Percentiles rank a stretch among this genome's conserved stretches.
phyloP scores from a whole-genome alignment of 1,140 invertebrate genomes.

The Scaptomyza hsui region DNA sequence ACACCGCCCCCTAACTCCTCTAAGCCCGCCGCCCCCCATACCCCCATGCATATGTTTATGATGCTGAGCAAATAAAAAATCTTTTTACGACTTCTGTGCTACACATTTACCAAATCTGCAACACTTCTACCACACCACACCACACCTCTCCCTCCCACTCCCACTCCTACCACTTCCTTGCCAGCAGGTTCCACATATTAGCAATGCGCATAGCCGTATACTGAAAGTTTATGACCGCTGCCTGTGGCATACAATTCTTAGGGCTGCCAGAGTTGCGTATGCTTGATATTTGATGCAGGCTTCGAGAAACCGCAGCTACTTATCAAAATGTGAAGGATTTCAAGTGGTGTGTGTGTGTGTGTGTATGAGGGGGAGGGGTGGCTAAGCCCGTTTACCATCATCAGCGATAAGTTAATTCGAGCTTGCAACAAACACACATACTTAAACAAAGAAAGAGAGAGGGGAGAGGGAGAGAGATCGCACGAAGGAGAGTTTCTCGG shows the following conservation, averaged over 20 bases:
- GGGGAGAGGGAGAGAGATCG: neutral
- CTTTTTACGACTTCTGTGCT: conserved; percentile 65
- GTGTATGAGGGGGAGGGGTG: too few species aligned
- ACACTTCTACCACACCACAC: conserved; percentile 1
- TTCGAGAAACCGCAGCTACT: conserved; percentile 19
- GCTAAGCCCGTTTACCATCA: conserved; percentile 9
- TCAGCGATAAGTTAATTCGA: conserved; percentile 34
- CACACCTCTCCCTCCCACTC: neutral
- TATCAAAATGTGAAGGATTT: conserved; percentile 34
- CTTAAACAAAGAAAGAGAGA: neutral
- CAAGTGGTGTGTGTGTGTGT: neutral
- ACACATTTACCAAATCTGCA: conserved; percentile 33
- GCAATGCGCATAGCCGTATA: conserved; percentile 19
- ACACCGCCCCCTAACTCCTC: conserved; percentile 14
- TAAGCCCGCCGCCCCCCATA: neutral
- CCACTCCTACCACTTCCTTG: neutral
- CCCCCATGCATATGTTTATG: conserved; percentile 66
- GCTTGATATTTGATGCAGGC: conserved; percentile 35
- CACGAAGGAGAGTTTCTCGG: conserved; percentile 14
- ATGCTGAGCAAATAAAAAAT: conserved; percentile 70
- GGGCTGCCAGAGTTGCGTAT: conserved; percentile 22
- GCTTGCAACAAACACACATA: conserved; percentile 1
- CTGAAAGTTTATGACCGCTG: conserved; percentile 16
- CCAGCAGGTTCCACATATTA: conserved; percentile 13
- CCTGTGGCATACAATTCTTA: conserved; percentile 19